Base-by-base conservation (phyloP, 1,140 invertebrate species). In the Tachypleus tridentatus region DNA sequence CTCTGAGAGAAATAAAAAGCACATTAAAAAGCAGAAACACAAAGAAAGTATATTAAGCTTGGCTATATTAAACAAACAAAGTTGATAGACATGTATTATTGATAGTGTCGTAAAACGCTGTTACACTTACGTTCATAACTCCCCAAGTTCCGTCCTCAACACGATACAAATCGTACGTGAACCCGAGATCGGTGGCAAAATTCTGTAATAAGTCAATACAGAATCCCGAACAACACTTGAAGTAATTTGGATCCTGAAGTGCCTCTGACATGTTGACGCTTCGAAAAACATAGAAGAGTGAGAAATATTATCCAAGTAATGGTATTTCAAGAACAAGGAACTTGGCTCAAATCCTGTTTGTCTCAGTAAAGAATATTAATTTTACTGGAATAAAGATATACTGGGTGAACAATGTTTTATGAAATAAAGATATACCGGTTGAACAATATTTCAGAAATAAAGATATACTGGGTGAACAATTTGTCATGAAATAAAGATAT, bases 101-200 rank as follows among this genome's bases (percentile, higher is more conserved):
- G 29, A 29, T 0, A 29, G 0, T 29, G 29, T 29, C 29, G 29
- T 29, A 29, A 29, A 29, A 29, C 29, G 29, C 29, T 29, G 29
- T 29, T 29, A 6, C 57, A 64, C 66, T 67, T 67, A 70, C 71
- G 58, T 59, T 70, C 51, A 71, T 56, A 52, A 72, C 91, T 64
- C 94, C 94, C 92, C 95, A 98, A 72, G 89, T 88, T 58, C 89
- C 89, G 76, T 98, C 95, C 75, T 93, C 89, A 0, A 98, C 95
- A 67, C 94, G 82, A 53, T 91, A 87, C 58, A 99, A 82, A 73
- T 97, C 91, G 75, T 93, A 97, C 8, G 94, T 94, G 80, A 99
- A 98, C 48, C 91, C 91, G 58, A 99, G 82, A 74, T 96, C 91
- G 72, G 92, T 86, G 56, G 89, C 89, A 11, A 85, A 73, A 62